Evolutionary conservation across 2,113 vertebrate genomes (phyloP).

Genomic region (Triplophysa siluroides): DNA sequence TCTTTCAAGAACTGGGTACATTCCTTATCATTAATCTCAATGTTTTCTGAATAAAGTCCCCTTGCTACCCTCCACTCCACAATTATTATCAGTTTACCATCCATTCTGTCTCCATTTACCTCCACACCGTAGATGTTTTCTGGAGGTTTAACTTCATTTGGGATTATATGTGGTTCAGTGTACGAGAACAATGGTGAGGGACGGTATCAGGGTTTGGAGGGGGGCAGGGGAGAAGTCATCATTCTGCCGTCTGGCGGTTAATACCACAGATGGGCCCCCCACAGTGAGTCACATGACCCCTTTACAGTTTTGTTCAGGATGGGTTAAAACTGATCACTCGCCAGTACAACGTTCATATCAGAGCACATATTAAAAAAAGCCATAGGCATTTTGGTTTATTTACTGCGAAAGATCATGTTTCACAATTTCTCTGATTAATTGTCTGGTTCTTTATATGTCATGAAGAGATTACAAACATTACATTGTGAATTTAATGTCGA

Average conservation of each 20-base stretch:
- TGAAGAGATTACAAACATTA: neutral
- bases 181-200: conserved; percentile 35
- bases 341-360: neutral
- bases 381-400: neutral
- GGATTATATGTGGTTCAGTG: conserved; percentile 30
- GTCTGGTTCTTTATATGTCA: no score
- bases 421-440: no score
- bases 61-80: no score
- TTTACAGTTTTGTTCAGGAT: conserved; percentile 41
- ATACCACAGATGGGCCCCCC: conserved; percentile 50
- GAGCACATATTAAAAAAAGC: neutral
- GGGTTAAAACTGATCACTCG: conserved; percentile 24
- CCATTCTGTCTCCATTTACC: conserved; percentile 8
- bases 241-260: conserved; percentile 37
- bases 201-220: conserved; percentile 6
- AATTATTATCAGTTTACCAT: conserved; percentile 15
- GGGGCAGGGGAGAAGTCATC: conserved; percentile 34
- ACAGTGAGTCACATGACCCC: conserved; percentile 46
- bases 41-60: neutral
- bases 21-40: neutral
- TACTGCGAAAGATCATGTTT: no score
- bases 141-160: conserved; percentile 32
- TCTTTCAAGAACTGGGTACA: neutral
- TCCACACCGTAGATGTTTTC: conserved; percentile 2
- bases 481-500: neutral